Percentiles rank a stretch among this genome's conserved stretches.
phyloP scores from a whole-genome alignment of 2,888 invertebrate genomes.

The Enchytraeus crypticus region DNA sequence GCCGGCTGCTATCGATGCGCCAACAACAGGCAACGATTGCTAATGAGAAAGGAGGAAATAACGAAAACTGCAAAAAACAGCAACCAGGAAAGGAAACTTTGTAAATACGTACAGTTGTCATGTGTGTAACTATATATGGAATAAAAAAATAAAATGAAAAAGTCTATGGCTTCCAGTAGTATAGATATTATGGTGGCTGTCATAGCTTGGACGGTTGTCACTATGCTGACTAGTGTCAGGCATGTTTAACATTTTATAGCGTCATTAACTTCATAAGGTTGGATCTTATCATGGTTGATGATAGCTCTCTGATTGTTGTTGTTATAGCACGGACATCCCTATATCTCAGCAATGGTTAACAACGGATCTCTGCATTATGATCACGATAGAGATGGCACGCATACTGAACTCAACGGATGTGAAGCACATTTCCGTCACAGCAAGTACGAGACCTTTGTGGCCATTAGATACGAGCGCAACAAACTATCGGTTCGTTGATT shows the following conservation, averaged over 20 bases:
- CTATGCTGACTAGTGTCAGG: too few species aligned
- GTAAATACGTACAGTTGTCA: too few species aligned
- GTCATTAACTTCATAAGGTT: not conserved
- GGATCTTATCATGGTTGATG: not conserved
- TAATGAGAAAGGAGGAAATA: too few species aligned
- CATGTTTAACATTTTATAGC: not conserved
- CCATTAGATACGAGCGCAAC: constrained; percentile 83
- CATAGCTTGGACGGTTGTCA: too few species aligned
- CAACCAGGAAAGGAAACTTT: too few species aligned
- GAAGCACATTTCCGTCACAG: constrained; percentile 87
- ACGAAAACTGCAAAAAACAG: too few species aligned
- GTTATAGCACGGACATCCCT: constrained; percentile 89
- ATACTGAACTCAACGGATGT: constrained; percentile 92
- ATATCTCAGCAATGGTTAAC: constrained; percentile 94
- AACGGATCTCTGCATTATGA: constrained; percentile 92
- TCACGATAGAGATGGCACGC: constrained; percentile 96
- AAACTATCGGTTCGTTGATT: constrained; percentile 60
- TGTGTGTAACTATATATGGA: too few species aligned
- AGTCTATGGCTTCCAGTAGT: too few species aligned
- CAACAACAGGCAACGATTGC: too few species aligned
- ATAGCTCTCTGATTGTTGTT: not conserved
- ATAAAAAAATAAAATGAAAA: too few species aligned
- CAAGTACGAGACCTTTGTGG: constrained; percentile 78
- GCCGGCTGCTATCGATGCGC: too few species aligned
- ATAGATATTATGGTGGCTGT: too few species aligned